Evolutionary conservation across 2,888 invertebrate genomes (phyloP).

Genomic region (Andrena dorsata): DNA sequence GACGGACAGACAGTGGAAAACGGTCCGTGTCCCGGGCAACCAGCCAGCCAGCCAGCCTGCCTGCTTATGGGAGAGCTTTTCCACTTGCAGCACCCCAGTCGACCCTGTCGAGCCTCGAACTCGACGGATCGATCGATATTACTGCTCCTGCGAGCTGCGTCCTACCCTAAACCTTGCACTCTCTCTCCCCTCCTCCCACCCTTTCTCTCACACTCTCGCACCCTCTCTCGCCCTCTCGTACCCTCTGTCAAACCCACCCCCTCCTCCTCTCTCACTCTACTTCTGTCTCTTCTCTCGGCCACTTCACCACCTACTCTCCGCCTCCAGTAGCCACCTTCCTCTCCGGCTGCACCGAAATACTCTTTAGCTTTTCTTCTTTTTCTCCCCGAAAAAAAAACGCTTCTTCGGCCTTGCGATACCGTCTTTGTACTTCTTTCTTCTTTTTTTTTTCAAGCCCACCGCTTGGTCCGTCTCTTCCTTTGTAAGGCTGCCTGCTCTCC

Average conservation of each 20-base stretch:
- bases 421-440: constrained; percentile 10
- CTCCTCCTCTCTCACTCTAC: constrained; percentile 38
- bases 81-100: constrained; percentile 63
- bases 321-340: constrained; percentile 35
- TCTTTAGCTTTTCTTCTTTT: constrained; percentile 4
- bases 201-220: too few species aligned
- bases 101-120: constrained; percentile 72
- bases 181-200: constrained; percentile 37
- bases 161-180: constrained; percentile 65
- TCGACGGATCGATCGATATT: constrained; percentile 82
- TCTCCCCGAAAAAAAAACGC: constrained; percentile 6
- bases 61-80: constrained; percentile 73
- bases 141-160: constrained; percentile 82
- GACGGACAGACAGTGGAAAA: constrained; percentile 65
- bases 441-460: neutral
- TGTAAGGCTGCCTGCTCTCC: too few species aligned
- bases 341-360: neutral
- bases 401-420: constrained; percentile 25
- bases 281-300: constrained; percentile 45
- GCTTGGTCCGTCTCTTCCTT: too few species aligned
- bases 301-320: constrained; percentile 40
- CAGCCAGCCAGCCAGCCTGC: constrained; percentile 63
- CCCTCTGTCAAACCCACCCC: too few species aligned
- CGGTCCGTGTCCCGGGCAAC: constrained; percentile 74
- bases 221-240: too few species aligned